A percentile compares a stretch with the other conserved stretches of the same genome.
Conservation (phyloP, 2,797 vertebrate genomes). For the Manis crassicaudata region DNA sequence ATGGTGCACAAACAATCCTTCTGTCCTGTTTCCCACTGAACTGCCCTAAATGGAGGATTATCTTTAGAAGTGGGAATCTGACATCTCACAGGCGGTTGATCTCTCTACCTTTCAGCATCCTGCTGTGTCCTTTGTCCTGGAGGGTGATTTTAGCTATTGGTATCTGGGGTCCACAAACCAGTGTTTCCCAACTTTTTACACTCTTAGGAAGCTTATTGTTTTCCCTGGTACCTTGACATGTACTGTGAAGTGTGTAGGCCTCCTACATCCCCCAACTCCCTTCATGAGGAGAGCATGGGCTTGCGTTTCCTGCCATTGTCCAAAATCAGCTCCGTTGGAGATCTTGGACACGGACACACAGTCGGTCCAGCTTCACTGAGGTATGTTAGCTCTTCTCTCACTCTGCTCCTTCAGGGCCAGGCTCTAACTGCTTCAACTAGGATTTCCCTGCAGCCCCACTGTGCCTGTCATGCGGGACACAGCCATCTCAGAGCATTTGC, state of each 20-base stretch:
- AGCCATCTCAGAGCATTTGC: background rate
- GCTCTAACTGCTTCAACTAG: background rate
- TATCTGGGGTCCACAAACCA: slow-evolving; percentile 13
- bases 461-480: background rate
- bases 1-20: background rate
- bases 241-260: background rate
- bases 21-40: background rate
- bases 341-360: background rate
- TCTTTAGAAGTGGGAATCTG: background rate
- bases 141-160: background rate
- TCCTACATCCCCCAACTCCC: background rate
- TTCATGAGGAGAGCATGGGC: background rate
- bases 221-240: background rate
- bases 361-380: background rate
- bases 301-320: background rate
- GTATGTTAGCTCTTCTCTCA: background rate
- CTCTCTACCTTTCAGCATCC: background rate
- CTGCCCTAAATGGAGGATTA: background rate
- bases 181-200: slow-evolving; percentile 4
- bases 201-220: background rate
- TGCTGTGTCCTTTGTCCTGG: background rate
- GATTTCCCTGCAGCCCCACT: background rate
- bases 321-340: background rate
- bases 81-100: background rate
- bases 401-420: background rate